Evolutionary conservation across 2,888 invertebrate species (phyloP).

Genomic region (Blastobasis lacticolella): DNA sequence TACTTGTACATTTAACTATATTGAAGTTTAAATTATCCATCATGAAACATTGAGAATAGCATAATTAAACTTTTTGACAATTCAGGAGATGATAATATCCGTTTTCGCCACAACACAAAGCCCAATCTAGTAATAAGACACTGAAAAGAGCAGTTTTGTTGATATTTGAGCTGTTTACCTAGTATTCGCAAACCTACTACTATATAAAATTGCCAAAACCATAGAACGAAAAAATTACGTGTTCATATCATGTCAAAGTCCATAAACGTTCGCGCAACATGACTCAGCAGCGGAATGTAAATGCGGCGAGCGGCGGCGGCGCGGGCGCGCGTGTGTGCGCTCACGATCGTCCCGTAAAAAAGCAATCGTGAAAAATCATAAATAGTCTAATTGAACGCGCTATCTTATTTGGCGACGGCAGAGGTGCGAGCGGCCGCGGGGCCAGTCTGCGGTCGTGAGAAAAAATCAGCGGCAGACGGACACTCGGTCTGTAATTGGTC

Average conservation of each 20-base stretch:
- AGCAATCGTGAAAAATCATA: conserved; percentile 28
- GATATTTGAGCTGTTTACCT: too few species aligned
- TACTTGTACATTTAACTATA: too few species aligned
- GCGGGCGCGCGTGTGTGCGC: neutral
- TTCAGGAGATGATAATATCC: too few species aligned
- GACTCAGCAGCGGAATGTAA: neutral
- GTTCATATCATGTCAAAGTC: too few species aligned
- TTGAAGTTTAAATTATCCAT: neutral
- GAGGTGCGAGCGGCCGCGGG: conserved; percentile 14
- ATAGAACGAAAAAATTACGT: too few species aligned
- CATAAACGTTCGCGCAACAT: too few species aligned
- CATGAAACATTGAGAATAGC: neutral
- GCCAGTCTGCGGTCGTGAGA: conserved; percentile 38
- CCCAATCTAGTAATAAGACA: too few species aligned
- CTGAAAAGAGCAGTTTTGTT: too few species aligned
- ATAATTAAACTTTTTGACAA: neutral
- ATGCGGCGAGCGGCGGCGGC: neutral
- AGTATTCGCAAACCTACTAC: too few species aligned
- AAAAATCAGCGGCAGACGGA: conserved; percentile 44
- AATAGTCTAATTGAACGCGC: conserved; percentile 29
- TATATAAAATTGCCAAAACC: too few species aligned
- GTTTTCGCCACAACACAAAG: too few species aligned
- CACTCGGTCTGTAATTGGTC: conserved; percentile 64
- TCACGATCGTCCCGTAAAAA: conserved; percentile 25
- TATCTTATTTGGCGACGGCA: conserved; percentile 27